Conservation (phyloP, 2,113 vertebrate genomes). For the Thunnus thynnus region DNA sequence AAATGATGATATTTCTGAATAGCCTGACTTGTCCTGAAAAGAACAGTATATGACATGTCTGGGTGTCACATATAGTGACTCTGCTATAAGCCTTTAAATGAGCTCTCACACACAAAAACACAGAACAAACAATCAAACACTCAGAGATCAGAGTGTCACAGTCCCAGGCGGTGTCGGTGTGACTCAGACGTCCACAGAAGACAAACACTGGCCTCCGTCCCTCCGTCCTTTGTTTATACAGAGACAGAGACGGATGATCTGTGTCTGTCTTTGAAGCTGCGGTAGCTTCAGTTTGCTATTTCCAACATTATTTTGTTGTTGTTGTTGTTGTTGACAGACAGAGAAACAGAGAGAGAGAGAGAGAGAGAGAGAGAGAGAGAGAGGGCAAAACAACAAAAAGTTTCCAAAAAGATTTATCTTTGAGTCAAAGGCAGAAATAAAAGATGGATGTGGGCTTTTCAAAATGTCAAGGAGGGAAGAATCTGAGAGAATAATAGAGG, state of each 20-base stretch:
- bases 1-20: too few species aligned
- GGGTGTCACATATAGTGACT: too few species aligned
- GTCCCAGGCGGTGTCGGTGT: conserved; percentile 49
- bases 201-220: conserved; percentile 49
- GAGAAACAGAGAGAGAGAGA: not conserved
- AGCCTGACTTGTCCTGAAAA: too few species aligned
- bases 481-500: too few species aligned
- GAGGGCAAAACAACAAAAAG: not conserved
- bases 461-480: too few species aligned
- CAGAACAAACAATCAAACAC: conserved; percentile 35
- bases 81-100: too few species aligned
- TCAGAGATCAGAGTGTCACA: conserved; percentile 16
- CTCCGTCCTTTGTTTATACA: conserved; percentile 40
- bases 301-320: not conserved
- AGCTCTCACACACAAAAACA: conserved; percentile 23
- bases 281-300: not conserved
- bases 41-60: too few species aligned
- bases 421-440: too few species aligned
- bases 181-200: conserved; percentile 51
- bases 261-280: not conserved
- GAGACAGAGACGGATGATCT: not conserved
- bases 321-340: not conserved
- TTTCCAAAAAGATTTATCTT: conserved; percentile 12
- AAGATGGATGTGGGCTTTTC: too few species aligned
- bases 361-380: not conserved